These are phyloP conservation scores for Cyprinus carpio DNA, from an alignment of 2,113 vertebrate genomes.

Conservation along the genomic window DNA sequence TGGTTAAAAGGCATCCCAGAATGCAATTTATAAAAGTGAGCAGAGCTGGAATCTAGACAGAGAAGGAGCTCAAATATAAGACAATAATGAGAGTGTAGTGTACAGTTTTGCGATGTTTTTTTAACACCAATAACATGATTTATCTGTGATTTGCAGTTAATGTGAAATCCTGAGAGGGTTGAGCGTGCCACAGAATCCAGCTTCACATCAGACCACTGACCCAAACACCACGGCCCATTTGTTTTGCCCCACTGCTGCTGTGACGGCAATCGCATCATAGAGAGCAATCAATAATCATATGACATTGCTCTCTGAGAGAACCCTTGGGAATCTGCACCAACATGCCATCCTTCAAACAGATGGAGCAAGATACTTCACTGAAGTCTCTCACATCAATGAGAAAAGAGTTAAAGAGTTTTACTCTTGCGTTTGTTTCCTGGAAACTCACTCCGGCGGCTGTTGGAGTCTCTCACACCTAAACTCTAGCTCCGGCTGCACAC, in stretches of 20 bases:
- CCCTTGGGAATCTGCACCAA: background rate
- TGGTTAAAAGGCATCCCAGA: background rate
- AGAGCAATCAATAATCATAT: slow-evolving; percentile 57
- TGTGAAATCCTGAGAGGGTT: slow-evolving; percentile 75
- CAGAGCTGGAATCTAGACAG: background rate
- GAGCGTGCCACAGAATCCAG: slow-evolving; percentile 66
- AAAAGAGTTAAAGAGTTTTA: background rate
- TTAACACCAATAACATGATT: slow-evolving; percentile 21
- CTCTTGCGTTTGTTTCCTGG: background rate
- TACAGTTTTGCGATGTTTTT: slow-evolving; percentile 3
- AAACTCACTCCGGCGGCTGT: too few species aligned
- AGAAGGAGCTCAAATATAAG: background rate
- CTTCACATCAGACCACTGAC: slow-evolving; percentile 63
- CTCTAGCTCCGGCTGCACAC: background rate
- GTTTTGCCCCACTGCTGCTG: slow-evolving; percentile 61
- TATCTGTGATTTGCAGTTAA: slow-evolving; percentile 71
- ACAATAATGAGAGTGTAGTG: background rate
- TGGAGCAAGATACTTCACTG: background rate
- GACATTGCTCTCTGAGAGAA: slow-evolving; percentile 14
- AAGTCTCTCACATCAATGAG: background rate
- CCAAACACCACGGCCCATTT: slow-evolving; percentile 58
- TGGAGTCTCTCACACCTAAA: background rate
- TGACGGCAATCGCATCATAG: slow-evolving; percentile 68
- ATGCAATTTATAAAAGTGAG: background rate
- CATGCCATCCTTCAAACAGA: slow-evolving; percentile 4